These are phyloP conservation scores for Bursaphelenchus mucronatus DNA, from an alignment of 1,140 invertebrate species.

Conservation along the genomic window DNA sequence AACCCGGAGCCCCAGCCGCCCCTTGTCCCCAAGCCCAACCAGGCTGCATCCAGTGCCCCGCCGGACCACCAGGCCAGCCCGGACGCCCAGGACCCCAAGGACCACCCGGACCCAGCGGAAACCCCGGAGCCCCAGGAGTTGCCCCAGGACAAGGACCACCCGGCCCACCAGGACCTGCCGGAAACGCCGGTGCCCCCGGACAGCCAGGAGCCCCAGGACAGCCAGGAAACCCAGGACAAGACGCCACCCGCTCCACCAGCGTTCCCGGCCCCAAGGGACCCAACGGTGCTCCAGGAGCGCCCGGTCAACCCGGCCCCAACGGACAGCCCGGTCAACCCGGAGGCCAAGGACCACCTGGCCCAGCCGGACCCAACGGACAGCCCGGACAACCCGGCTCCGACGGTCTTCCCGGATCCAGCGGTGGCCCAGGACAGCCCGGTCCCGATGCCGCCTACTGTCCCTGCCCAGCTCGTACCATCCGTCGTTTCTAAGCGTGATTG, in stretches of 20 bases:
- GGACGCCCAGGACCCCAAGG: too few relatives aligned
- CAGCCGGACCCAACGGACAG: constrained; percentile 25
- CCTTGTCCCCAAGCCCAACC: constrained; percentile 14
- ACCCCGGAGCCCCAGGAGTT: too few relatives aligned
- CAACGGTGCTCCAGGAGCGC: too few relatives aligned
- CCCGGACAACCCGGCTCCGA: constrained; percentile 26
- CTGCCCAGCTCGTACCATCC: constrained; percentile 11
- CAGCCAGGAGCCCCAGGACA: too few relatives aligned
- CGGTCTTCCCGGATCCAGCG: constrained; percentile 26
- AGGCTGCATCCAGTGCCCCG: constrained; percentile 24
- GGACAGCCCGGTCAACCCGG: too few relatives aligned
- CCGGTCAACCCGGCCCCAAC: too few relatives aligned
- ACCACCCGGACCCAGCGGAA: too few relatives aligned
- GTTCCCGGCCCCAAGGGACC: too few relatives aligned
- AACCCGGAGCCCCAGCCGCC: constrained; percentile 14
- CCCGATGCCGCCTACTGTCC: neutral
- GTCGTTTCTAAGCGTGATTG: too few relatives aligned
- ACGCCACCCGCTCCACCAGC: too few relatives aligned
- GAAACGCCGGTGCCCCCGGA: too few relatives aligned
- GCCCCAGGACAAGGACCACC: constrained; percentile 3
- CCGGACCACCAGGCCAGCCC: constrained; percentile 23
- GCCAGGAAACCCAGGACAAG: too few relatives aligned
- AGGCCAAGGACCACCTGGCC: constrained; percentile 10
- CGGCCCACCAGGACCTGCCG: constrained; percentile 16
- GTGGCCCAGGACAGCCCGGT: neutral